Percentiles rank a stretch among this genome's conserved stretches.
phyloP scores from a whole-genome alignment of 1,140 invertebrate genomes.

The Lordiphosa collinella region DNA sequence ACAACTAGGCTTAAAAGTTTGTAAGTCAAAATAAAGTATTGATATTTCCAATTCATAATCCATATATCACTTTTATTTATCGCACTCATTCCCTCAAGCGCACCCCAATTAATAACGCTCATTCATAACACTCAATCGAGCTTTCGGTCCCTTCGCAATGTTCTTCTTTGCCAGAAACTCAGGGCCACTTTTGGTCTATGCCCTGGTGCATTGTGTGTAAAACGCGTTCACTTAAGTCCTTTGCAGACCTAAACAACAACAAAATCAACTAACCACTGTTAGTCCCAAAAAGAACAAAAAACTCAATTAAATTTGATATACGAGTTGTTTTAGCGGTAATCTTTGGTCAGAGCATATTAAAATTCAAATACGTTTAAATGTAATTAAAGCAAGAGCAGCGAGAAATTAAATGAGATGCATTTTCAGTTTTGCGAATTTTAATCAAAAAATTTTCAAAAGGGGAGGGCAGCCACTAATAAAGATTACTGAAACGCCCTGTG shows the following conservation, averaged over 20 bases:
- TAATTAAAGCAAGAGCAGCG: constrained; percentile 32
- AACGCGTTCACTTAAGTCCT: no score
- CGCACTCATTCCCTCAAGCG: neutral
- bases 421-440: constrained; percentile 54
- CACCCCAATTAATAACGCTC: constrained; percentile 6
- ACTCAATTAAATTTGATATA: no score
- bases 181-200: constrained; percentile 16
- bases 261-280: no score
- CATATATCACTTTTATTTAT: constrained; percentile 12
- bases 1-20: no score
- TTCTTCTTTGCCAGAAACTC: constrained; percentile 9
- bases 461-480: constrained; percentile 20
- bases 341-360: constrained; percentile 56
- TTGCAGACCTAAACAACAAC: no score
- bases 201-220: constrained; percentile 48
- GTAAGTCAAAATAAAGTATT: no score
- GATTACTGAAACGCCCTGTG: constrained; percentile 61
- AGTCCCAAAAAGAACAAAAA: no score
- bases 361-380: constrained; percentile 63
- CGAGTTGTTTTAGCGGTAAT: constrained; percentile 13
- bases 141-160: constrained; percentile 3
- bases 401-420: no score
- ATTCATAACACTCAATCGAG: constrained; percentile 7
- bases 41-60: neutral
- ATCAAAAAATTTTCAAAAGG: constrained; percentile 40